Conservation (phyloP, 2,113 vertebrate genomes). For the Rhinolophus ferrumequinum region DNA sequence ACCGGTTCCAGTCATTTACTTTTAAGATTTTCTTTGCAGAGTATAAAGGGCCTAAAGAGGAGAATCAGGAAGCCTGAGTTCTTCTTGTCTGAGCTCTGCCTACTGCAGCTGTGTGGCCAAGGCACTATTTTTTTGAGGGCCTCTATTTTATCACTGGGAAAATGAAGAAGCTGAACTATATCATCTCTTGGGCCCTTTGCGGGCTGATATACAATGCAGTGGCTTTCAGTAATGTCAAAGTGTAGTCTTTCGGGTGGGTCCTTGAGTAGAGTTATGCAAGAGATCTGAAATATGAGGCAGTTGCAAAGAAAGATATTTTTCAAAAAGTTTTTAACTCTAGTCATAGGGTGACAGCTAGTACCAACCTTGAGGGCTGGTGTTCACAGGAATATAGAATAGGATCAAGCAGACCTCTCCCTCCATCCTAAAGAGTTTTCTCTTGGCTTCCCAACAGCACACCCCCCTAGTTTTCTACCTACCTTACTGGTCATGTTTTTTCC, state of each 20-base stretch:
- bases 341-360: not conserved
- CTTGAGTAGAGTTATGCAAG: not conserved
- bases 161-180: not conserved
- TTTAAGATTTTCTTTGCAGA: not conserved
- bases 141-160: not conserved
- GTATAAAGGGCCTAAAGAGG: not conserved
- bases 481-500: not conserved
- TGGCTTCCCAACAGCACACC: not conserved
- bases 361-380: not conserved
- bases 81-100: not conserved
- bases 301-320: not conserved
- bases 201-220: not conserved
- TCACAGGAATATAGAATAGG: not conserved
- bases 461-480: not conserved
- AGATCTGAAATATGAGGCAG: not conserved
- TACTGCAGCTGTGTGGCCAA: not conserved
- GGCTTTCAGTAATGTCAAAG: not conserved
- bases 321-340: not conserved
- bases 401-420: not conserved
- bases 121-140: not conserved
- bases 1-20: not conserved
- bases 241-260: not conserved
- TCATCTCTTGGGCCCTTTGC: not conserved
- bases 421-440: not conserved
- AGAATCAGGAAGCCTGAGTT: not conserved